These are phyloP conservation scores for Gymnocephalus cernua DNA, from an alignment of 2,113 vertebrate genomes.

Conservation along the genomic window DNA sequence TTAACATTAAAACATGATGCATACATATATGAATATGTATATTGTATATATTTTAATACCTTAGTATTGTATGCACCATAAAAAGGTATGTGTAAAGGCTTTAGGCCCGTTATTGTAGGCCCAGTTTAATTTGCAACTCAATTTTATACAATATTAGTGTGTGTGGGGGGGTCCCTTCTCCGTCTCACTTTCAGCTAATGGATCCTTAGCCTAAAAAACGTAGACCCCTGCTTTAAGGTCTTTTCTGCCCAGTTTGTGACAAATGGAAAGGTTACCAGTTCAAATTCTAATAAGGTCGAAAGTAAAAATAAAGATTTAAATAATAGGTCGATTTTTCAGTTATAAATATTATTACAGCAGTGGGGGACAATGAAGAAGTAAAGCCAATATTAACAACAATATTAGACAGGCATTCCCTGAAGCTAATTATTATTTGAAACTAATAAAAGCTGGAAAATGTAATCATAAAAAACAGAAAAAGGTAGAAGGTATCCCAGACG, in stretches of 20 bases:
- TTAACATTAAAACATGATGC: too few relatives aligned
- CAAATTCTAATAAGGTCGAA: background rate
- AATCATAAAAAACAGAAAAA: constrained; percentile 3
- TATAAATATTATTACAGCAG: background rate
- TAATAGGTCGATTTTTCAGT: background rate
- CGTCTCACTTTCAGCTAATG: too few relatives aligned
- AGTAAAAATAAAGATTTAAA: background rate
- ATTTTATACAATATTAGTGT: too few relatives aligned
- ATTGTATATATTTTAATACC: too few relatives aligned
- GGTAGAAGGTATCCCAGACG: background rate
- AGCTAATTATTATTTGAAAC: background rate
- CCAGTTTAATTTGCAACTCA: too few relatives aligned
- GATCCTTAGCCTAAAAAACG: too few relatives aligned
- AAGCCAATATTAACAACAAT: background rate
- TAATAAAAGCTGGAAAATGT: background rate
- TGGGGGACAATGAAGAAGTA: background rate
- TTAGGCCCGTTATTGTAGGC: too few relatives aligned
- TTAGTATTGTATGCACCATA: too few relatives aligned
- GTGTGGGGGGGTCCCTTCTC: too few relatives aligned
- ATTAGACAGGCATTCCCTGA: too few relatives aligned
- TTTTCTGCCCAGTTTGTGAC: background rate
- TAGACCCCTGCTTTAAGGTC: background rate
- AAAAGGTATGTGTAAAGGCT: too few relatives aligned
- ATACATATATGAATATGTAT: too few relatives aligned
- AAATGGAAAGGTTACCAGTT: background rate